Conservation (phyloP, 2,113 vertebrate genomes). For the Potamarius usumacintae region DNA sequence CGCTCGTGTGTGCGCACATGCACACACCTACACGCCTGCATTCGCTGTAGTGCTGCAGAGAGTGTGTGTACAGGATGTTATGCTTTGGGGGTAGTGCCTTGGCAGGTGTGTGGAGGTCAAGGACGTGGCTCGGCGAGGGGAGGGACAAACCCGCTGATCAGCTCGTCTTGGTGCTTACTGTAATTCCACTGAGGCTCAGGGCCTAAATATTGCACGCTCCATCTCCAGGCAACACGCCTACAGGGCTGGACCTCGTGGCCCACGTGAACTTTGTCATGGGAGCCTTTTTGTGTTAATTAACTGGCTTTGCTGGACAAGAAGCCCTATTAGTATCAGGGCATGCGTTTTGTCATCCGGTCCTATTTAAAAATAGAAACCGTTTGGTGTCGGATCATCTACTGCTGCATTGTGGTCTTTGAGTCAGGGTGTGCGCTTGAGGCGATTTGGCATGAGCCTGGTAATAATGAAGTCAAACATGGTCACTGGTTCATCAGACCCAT, state of each 20-base stretch:
- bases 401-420: background rate
- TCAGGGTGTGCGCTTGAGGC: background rate
- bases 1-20: background rate
- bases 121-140: conserved; percentile 19
- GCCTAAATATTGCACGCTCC: conserved; percentile 45
- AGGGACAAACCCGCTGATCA: conserved; percentile 50
- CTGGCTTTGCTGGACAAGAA: background rate
- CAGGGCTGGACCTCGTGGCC: conserved; percentile 12
- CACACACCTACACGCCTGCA: background rate
- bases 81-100: conserved; percentile 17
- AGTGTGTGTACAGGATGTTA: conserved; percentile 5
- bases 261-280: conserved; percentile 30
- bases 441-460: background rate
- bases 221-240: conserved; percentile 34
- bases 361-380: background rate
- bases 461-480: background rate
- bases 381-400: background rate
- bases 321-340: background rate
- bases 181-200: conserved; percentile 57
- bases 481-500: background rate
- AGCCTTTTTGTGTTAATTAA: conserved; percentile 44
- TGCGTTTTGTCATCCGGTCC: background rate
- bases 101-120: conserved; percentile 54
- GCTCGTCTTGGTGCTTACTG: conserved; percentile 56
- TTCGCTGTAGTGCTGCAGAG: background rate